Evolutionary conservation across 2,888 invertebrate species (phyloP), one percentile per base, ranked within the genome.

Genomic region (Tuta absoluta): DNA sequence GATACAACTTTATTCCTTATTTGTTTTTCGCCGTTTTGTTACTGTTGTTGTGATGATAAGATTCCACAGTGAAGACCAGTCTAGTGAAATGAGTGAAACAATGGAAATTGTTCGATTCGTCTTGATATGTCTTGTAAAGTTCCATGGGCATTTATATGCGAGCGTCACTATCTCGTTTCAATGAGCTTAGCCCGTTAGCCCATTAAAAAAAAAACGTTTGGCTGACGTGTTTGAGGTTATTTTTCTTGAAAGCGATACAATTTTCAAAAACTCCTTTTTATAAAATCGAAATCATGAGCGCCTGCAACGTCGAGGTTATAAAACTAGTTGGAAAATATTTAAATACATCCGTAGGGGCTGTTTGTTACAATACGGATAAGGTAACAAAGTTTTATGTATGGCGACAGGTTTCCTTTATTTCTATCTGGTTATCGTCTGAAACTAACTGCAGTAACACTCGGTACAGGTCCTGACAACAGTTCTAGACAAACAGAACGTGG

Each of bases 351-450:
- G 84, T 91, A 4, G 93, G 93, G 14, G 85, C 90, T 68, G 71
- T 93, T 56, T 86, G 91, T 66, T 89, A 91, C 58, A 93, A 92
- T 76, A 91, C 92, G 1, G 93, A 93, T 67, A 93, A 92, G 84
- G 91, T 91, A 78, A 69, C 62, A 23, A 45, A 37, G 17, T 53
- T 41, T 49, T 2, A 37, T n/a, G 24, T 11, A 11, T 5, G 1
- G 0, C 11, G 51, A 10, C 45, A 51, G 24, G 7, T 19, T n/a
- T 28, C 37, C 17, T 28, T 24, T 41, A 58, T 67, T n/a, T 14
- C 8, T 49, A 4, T 53, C n/a, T 14, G 5, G 14, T 3, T 14
- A 14, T 14, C n/a, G 2, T 5, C 14, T 53, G 24, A 24, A 53
- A 24, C 38, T 38, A 23, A 28, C 11, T 33, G 33, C 11, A 1